Base-by-base conservation (phyloP, 2,888 invertebrate genomes). In the Eilema griseolum region DNA sequence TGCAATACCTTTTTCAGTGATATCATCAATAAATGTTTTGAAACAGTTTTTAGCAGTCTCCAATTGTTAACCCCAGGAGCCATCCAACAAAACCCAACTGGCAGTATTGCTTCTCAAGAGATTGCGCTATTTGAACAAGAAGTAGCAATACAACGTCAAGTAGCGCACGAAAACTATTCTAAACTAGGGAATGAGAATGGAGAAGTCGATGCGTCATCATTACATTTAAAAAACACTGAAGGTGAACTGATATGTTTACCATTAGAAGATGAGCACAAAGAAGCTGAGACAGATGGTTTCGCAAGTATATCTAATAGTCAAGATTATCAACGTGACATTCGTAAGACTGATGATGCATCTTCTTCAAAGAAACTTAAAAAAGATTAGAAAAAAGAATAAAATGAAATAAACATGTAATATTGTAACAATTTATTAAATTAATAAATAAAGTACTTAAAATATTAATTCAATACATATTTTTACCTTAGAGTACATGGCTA, bases 381-480 rank as follows among this genome's bases (percentile, higher is more conserved):
- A 66, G 66, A 66, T 41, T 66, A 66, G 66, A 41, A 37, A 41
- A 64, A 63, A 33, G 11, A 56, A 33, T 0, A 59, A 66, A 66
- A 16, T 33, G 37, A 65, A 56, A 66, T 5, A 59, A 28, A 37
- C n/a, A 66, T 66, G n/a, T 16, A 12, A 37, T 60, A 20, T 59
- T 60, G 26, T 60, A 26, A 41, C 41, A 60, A n/a, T 66, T 66
- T 66, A 66, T 28, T 66, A 24, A 33, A 31, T 37, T 62, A 37
- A 41, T 66, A 66, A 52, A 64, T 64, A 64, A 63, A 28, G n/a
- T 24, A 65, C 33, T 57, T 41, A 61, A 33, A 61, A 1, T 16
- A 41, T 46, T 16, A 16, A 14, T 56, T 14, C 12, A 23, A 57
- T 66, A 16, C 16, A 16, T 41, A 20, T 26, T 62, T 62, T 41